These are phyloP conservation scores for Drosophila nikananu DNA, from an alignment of 1,140 invertebrate genomes.

Conservation along the genomic window DNA sequence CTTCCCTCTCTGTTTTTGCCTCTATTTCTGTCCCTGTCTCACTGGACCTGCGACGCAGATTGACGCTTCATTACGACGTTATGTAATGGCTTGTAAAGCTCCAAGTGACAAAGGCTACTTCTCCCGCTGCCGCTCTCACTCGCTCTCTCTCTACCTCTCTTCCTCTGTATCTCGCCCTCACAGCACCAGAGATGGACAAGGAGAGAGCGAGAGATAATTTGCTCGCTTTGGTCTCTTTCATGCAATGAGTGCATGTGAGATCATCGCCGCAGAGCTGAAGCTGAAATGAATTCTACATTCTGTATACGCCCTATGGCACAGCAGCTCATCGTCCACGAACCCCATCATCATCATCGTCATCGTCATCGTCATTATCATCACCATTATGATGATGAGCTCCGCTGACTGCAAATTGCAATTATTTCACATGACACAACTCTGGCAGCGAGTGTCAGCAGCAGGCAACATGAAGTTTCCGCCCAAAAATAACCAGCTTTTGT, in stretches of 20 bases:
- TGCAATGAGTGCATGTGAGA: constrained; percentile 80
- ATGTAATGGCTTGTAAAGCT: constrained; percentile 57
- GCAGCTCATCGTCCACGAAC: constrained; percentile 50
- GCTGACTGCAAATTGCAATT: constrained; percentile 74
- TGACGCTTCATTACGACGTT: constrained; percentile 79
- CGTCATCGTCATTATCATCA: background rate
- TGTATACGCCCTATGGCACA: constrained; percentile 73
- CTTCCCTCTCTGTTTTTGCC: constrained; percentile 19
- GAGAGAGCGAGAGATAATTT: constrained; percentile 38
- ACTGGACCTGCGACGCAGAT: constrained; percentile 73
- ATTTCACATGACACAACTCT: constrained; percentile 76
- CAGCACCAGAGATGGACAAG: background rate
- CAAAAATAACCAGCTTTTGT: constrained; percentile 11
- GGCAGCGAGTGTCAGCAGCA: constrained; percentile 43
- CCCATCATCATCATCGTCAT: constrained; percentile 39
- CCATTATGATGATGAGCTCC: constrained; percentile 24
- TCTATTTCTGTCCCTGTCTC: constrained; percentile 33
- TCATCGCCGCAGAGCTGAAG: constrained; percentile 62
- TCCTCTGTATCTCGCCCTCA: background rate
- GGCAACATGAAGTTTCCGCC: constrained; percentile 41
- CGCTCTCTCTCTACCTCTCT: background rate
- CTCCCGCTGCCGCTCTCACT: constrained; percentile 9
- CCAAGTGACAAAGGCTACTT: constrained; percentile 49
- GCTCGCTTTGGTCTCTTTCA: constrained; percentile 61
- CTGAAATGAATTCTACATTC: constrained; percentile 65